Conservation (phyloP, 2,113 vertebrate species). For the Ochotona princeps region DNA sequence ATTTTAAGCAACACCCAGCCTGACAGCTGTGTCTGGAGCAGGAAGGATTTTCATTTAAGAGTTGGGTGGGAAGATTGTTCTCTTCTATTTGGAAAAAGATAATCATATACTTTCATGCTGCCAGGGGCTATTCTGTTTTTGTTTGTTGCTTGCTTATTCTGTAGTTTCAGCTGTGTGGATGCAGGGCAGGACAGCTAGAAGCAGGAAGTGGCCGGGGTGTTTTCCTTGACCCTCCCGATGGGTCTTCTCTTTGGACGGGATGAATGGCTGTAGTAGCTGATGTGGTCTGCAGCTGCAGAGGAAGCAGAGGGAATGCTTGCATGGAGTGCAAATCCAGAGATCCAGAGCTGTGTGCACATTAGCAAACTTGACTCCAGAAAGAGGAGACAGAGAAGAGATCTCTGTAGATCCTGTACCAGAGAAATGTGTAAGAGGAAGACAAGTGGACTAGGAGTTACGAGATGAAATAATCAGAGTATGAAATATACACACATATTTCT, state of each 20-base stretch:
- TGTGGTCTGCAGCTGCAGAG: conserved; percentile 37
- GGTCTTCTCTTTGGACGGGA: background rate
- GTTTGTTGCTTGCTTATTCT: conserved; percentile 29
- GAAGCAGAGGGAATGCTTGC: conserved; percentile 40
- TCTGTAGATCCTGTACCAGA: background rate
- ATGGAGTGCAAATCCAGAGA: background rate
- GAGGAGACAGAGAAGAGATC: conserved; percentile 25
- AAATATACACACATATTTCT: background rate
- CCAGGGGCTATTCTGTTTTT: conserved; percentile 37
- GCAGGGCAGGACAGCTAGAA: conserved; percentile 31
- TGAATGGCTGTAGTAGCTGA: conserved; percentile 35
- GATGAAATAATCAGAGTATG: conserved; percentile 42
- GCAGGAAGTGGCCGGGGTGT: conserved; percentile 31
- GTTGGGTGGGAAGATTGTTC: background rate
- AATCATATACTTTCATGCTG: conserved; percentile 35
- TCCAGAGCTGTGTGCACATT: conserved; percentile 20
- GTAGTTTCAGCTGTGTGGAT: conserved; percentile 41
- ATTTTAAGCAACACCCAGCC: conserved; percentile 37
- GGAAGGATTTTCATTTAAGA: conserved; percentile 36
- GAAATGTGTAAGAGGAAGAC: conserved; percentile 8
- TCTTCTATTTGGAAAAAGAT: conserved; percentile 44
- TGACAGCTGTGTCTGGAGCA: conserved; percentile 35
- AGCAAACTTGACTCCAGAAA: conserved; percentile 51
- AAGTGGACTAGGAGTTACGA: conserved; percentile 18
- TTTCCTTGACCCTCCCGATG: conserved; percentile 5